Percentiles rank a stretch among this genome's conserved stretches.
phyloP scores from a whole-genome alignment of 2,797 vertebrate species.

The Cichlasoma orientale region DNA sequence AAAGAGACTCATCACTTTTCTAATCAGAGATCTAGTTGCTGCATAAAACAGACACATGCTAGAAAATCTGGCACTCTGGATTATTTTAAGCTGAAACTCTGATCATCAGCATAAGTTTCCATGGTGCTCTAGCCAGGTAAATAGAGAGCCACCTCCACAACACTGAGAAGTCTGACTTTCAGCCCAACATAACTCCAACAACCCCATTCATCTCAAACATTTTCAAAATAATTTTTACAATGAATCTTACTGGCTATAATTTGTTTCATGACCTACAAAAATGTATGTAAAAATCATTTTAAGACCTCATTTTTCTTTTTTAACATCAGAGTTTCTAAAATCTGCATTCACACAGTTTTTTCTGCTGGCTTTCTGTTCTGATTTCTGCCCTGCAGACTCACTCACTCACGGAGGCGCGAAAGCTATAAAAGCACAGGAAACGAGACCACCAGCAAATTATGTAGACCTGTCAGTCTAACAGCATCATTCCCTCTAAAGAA shows the following conservation, averaged over 20 bases:
- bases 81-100: not conserved
- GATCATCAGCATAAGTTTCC: not conserved
- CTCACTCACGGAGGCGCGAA: conserved; percentile 27
- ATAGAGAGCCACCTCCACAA: not conserved
- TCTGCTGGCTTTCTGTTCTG: not conserved
- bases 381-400: not conserved
- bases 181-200: not conserved
- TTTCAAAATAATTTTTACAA: fast-evolving
- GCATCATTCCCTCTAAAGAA: not conserved
- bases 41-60: fast-evolving
- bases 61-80: not conserved
- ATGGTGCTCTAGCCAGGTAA: not conserved
- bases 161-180: not conserved
- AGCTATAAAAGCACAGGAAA: not conserved
- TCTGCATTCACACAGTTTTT: conserved; percentile 3
- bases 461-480: not conserved
- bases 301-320: not conserved
- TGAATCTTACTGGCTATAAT: not conserved
- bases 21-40: not conserved
- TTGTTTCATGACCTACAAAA: not conserved
- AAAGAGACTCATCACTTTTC: not conserved
- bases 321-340: not conserved
- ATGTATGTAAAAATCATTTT: fast-evolving
- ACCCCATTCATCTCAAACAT: not conserved
- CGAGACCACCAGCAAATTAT: not conserved